Conservation (phyloP, 2,113 vertebrate species). For the Dicerorhinus sumatrensis region DNA sequence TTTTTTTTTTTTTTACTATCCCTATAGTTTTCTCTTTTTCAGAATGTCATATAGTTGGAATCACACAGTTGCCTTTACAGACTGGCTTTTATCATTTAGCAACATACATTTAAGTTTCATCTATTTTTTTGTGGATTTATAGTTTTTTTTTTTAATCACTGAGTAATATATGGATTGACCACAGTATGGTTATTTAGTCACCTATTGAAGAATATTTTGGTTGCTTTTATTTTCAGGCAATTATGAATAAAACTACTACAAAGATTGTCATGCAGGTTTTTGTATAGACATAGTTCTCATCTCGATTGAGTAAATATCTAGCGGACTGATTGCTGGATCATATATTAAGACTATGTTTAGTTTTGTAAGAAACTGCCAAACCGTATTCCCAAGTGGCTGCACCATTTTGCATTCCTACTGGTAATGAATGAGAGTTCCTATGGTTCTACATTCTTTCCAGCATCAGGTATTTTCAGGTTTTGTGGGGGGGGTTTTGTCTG, state of each 20-base stretch:
- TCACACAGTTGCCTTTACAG: accelerated
- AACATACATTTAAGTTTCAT: background rate
- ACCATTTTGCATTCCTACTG: background rate
- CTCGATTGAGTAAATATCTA: background rate
- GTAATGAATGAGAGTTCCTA: background rate
- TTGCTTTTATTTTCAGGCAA: background rate
- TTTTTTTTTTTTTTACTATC: background rate
- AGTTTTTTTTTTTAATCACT: background rate
- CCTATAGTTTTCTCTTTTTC: background rate
- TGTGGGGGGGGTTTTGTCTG: background rate
- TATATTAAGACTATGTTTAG: background rate
- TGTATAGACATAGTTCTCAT: background rate
- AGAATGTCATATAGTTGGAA: background rate
- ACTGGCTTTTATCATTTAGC: background rate
- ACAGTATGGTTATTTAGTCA: background rate
- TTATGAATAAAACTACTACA: background rate
- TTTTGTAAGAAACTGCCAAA: background rate
- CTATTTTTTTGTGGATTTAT: background rate
- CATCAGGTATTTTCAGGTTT: background rate
- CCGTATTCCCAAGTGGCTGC: background rate
- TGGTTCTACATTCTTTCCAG: background rate
- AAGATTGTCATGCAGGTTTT: background rate
- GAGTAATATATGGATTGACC: background rate
- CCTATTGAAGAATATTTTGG: background rate
- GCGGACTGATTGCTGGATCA: background rate